Conservation (phyloP, 1,140 invertebrate species). For the Probaryconus sp. region DNA sequence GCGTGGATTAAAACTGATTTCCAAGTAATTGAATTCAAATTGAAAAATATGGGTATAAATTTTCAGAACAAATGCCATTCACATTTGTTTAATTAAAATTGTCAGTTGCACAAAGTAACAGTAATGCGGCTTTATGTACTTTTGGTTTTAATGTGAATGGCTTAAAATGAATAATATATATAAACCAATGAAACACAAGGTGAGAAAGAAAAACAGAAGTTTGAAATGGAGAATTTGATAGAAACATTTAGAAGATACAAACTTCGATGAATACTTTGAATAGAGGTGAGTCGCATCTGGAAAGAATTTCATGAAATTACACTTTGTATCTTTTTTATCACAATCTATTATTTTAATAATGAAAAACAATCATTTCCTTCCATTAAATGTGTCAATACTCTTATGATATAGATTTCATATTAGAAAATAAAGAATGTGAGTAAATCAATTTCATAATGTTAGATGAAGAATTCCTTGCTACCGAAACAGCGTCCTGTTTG, state of each 20-base stretch:
- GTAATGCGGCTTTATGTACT: too few relatives aligned
- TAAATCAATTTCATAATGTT: background rate
- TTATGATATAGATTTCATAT: background rate
- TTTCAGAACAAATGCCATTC: too few relatives aligned
- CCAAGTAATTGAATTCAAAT: too few relatives aligned
- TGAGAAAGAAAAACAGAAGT: constrained; percentile 9
- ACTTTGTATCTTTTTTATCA: constrained; percentile 29
- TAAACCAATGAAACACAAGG: constrained; percentile 30
- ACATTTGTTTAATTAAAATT: too few relatives aligned
- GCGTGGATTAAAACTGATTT: too few relatives aligned
- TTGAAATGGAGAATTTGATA: constrained; percentile 28
- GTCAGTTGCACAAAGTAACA: too few relatives aligned
- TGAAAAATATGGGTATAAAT: too few relatives aligned
- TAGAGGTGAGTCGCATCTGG: constrained; percentile 45
- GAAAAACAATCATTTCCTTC: constrained; percentile 20
- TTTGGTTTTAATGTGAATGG: constrained; percentile 43
- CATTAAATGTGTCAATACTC: constrained; percentile 19
- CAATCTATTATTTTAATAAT: constrained; percentile 16
- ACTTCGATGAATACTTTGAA: constrained; percentile 48
- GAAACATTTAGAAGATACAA: constrained; percentile 39
- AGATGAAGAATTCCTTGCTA: too few relatives aligned
- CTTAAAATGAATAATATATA: constrained; percentile 29
- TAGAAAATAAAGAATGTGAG: constrained; percentile 6
- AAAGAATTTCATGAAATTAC: constrained; percentile 45
- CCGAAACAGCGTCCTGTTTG: too few relatives aligned